Evolutionary conservation across 2,113 vertebrate genomes (phyloP), one percentile per base, ranked within the genome.

Genomic region (Corynorhinus townsendii): DNA sequence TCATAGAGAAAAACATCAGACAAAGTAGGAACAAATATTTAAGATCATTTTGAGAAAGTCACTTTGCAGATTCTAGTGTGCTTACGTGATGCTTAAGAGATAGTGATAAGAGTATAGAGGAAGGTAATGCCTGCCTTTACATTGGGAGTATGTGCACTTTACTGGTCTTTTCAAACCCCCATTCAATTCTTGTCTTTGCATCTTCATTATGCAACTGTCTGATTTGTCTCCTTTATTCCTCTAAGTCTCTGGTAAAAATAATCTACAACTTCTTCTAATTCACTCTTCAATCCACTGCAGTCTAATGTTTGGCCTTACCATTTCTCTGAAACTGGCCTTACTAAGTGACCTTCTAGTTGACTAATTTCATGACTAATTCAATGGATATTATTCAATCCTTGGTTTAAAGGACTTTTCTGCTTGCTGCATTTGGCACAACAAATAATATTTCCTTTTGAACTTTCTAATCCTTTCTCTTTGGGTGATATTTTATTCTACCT

Each of bases 11-110:
- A 87, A 49, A n/a, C 33, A 73, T 82, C 11, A n/a, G 38, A 49
- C 85, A 91, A 95, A 93, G 89, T 92, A 30, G 92, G 86, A 86
- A 75, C 22, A 96, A 95, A 97, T 97, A 92, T 93, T 88, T 19
- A 93, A 97, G 84, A 49, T 93, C 88, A 84, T 95, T 94, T 4
- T 91, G 92, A 85, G 86, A 97, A 94, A 87, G 75, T 89, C 71
- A 38, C 26, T 71, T 73, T 81, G 26, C 33, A 71, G 28, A 90
- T 59, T 82, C 35, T 96, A 56, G 47, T 11, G 8, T 69, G 15
- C 6, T 62, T 45, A n/a, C 3, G 19, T 43, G 11, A 62, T 49
- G 15, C 28, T 87, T 82, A 77, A 66, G 59, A 72, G 52, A 52
- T 11, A 87, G 6, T 20, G 28, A 59, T 4, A 56, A 80, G 49